Conservation (phyloP, 2,888 invertebrate genomes). For the Cactoblastis cactorum region DNA sequence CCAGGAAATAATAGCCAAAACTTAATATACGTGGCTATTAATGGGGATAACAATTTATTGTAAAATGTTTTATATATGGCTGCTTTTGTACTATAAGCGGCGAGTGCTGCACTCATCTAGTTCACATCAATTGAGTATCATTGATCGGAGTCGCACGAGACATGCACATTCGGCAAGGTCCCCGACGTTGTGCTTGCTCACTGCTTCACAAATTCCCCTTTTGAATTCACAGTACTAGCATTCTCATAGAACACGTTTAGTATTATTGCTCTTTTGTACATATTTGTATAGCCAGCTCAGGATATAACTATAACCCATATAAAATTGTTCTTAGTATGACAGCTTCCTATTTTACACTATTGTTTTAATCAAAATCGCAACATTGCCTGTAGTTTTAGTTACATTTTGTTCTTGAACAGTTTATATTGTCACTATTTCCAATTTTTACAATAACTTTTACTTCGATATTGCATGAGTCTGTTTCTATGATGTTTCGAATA, state of each 20-base stretch:
- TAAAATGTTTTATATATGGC: neutral
- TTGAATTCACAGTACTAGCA: constrained; percentile 12
- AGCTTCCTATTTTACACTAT: neutral
- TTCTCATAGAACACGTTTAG: constrained; percentile 15
- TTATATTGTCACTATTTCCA: constrained; percentile 16
- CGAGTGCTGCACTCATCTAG: constrained; percentile 69
- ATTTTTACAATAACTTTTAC: constrained; percentile 25
- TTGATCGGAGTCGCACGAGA: constrained; percentile 65
- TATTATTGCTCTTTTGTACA: neutral
- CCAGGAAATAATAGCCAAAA: neutral
- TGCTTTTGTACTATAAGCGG: constrained; percentile 48
- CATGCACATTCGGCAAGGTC: constrained; percentile 62
- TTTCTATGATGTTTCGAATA: neutral
- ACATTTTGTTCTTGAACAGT: neutral
- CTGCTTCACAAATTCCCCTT: constrained; percentile 26
- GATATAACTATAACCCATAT: constrained; percentile 2
- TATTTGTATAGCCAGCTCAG: neutral
- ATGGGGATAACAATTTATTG: neutral
- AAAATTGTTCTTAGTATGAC: neutral
- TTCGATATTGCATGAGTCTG: constrained; percentile 40
- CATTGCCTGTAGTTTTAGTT: neutral
- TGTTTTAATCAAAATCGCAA: neutral
- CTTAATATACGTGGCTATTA: neutral
- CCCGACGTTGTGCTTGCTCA: constrained; percentile 38
- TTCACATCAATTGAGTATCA: constrained; percentile 71